Base-by-base conservation (phyloP, 2,888 invertebrate genomes). In the Drosophila nr. fundita region DNA sequence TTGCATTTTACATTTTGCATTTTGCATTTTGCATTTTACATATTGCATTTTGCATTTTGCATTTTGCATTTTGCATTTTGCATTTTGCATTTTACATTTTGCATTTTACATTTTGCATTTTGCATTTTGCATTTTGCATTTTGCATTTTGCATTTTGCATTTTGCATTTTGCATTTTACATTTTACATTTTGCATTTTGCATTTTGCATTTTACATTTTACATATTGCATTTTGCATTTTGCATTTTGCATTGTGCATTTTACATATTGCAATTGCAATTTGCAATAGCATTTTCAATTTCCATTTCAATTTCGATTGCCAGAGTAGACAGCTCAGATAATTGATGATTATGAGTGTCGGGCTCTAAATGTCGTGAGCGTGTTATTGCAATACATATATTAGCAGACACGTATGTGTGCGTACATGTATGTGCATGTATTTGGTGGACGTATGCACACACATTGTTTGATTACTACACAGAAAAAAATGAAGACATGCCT, bases 281-380 rank as follows among this genome's bases (percentile, higher is more conserved):
- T 60, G 42, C 30, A 61, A 61, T 59, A 38, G 45, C 50, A 60
- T 55, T 66, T 68, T 49, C 63, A 38, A 75, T 64, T 68, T 53
- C 61, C 53, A 68, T 54, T 75, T 71, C 71, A 67, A 75, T 76
- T 76, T 76, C 62, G 75, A 78, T 78, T 68, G 77, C 58, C 77
- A 59, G 68, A 80, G 58, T 67, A 59, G 80, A 74, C 82, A 82
- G 84, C 70, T 67, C 61, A 73, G 84, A 87, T 87, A 87, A 85
- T 87, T 85, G 88, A 85, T 87, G 86, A 85, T 85, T 85, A 81
- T 87, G 86, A 81, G 84, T 81, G 58, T 73, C 67, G 66, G 73
- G 54, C 54, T 54, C 73, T 63, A 83, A 83, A 83, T 79, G 85
- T 84, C 82, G 82, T 82, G 82, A 82, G 84, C 67, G 70, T 77